These are phyloP conservation scores for Chrysopilus asiliformis DNA, from an alignment of 2,888 invertebrate species.

Conservation along the genomic window DNA sequence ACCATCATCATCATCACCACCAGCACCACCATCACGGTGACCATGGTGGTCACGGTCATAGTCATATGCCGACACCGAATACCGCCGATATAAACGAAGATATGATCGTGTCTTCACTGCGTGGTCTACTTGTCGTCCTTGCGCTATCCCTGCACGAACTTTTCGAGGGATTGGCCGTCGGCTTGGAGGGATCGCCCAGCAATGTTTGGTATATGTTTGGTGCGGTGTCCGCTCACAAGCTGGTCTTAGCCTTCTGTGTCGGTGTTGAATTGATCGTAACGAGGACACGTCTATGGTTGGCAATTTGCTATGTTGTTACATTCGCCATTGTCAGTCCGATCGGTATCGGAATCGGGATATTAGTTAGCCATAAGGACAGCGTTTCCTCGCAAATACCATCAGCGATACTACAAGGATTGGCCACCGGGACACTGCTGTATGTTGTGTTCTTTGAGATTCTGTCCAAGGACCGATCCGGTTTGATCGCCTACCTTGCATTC, in stretches of 20 bases:
- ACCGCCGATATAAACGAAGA: constrained; percentile 27
- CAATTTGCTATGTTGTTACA: constrained; percentile 54
- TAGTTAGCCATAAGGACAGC: constrained; percentile 41
- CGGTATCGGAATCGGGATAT: constrained; percentile 62
- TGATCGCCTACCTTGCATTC: constrained; percentile 52
- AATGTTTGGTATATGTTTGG: constrained; percentile 69
- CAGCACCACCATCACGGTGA: constrained; percentile 6
- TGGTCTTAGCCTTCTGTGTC: constrained; percentile 78
- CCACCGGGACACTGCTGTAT: constrained; percentile 84
- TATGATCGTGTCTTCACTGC: constrained; percentile 35
- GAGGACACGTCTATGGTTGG: constrained; percentile 47
- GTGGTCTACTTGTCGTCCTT: constrained; percentile 65
- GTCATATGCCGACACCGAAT: constrained; percentile 20
- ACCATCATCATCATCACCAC: not conserved
- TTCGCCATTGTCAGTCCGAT: constrained; percentile 70
- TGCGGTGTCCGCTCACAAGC: constrained; percentile 72
- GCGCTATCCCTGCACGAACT: constrained; percentile 77
- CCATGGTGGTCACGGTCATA: constrained; percentile 13
- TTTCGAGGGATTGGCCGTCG: constrained; percentile 75
- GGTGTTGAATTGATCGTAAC: constrained; percentile 69
- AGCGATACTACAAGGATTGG: constrained; percentile 64
- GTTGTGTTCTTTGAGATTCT: constrained; percentile 96
- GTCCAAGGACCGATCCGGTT: constrained; percentile 41
- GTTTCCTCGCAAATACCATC: constrained; percentile 48
- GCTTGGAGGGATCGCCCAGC: constrained; percentile 49